A percentile compares a stretch with the other conserved stretches of the same genome.
phyloP scores from a whole-genome alignment of 2,113 vertebrate species.

The Crotalus helleri region DNA sequence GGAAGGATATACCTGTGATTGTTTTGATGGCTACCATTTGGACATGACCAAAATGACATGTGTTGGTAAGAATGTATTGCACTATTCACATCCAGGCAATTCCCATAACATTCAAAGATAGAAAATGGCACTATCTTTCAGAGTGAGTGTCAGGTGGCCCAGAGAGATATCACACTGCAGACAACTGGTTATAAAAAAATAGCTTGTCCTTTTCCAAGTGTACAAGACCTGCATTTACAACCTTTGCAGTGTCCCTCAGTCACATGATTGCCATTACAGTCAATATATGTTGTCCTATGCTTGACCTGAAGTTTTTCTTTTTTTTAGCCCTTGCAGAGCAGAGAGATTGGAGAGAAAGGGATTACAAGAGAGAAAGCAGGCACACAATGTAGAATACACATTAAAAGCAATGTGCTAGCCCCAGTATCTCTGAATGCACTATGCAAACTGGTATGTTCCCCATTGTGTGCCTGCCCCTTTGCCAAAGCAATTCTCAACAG shows the following conservation, averaged over 20 bases:
- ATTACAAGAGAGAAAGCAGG: neutral
- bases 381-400: neutral
- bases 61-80: slow-evolving; percentile 75
- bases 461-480: neutral
- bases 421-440: neutral
- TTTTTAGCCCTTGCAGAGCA: neutral
- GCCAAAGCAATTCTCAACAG: neutral
- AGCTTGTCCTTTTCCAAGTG: neutral
- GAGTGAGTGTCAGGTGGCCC: neutral
- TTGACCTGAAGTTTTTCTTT: neutral
- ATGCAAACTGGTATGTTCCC: neutral
- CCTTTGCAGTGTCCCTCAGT: neutral
- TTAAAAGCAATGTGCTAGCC: neutral
- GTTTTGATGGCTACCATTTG: slow-evolving; percentile 93
- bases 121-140: neutral
- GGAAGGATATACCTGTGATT: slow-evolving; percentile 96
- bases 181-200: neutral
- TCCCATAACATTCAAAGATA: neutral
- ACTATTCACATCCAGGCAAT: neutral
- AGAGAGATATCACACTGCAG: neutral
- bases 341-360: neutral
- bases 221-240: neutral
- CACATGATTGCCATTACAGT: neutral
- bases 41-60: slow-evolving; percentile 95
- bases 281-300: neutral